phyloP scores from a whole-genome alignment of 35 echinoderm and acorn worm species.

The Ophiothrix spiculata region DNA sequence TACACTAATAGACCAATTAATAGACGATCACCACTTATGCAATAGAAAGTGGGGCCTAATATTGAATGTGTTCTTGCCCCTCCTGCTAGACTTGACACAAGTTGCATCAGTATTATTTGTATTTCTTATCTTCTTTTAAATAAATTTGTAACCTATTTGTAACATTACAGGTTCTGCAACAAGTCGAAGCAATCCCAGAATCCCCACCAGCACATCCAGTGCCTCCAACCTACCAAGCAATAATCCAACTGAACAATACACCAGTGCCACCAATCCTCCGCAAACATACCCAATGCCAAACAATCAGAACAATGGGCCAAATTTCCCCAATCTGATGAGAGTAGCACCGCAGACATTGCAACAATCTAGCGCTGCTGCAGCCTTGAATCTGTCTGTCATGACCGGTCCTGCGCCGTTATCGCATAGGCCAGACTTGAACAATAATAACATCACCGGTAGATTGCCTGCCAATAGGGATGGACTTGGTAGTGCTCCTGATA shows the following conservation, averaged over 20 bases:
- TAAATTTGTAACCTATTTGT: too few species aligned
- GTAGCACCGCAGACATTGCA: slow-evolving; percentile 18
- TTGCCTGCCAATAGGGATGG: slow-evolving; percentile 40
- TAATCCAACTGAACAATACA: neutral
- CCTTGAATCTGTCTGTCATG: slow-evolving; percentile 72
- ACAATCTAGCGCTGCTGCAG: slow-evolving; percentile 15
- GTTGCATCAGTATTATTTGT: too few species aligned
- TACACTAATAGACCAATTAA: too few species aligned
- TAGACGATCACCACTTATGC: too few species aligned
- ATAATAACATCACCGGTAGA: slow-evolving; percentile 32
- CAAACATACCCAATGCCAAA: neutral
- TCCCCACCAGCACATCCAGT: neutral
- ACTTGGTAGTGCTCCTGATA: slow-evolving; percentile 28
- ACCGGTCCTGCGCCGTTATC: slow-evolving; percentile 87
- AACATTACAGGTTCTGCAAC: neutral
- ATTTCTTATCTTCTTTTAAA: too few species aligned
- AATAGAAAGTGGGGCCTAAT: too few species aligned
- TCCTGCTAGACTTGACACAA: too few species aligned
- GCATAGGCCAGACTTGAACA: slow-evolving; percentile 75
- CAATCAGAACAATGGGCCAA: slow-evolving; percentile 26
- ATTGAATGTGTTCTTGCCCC: too few species aligned
- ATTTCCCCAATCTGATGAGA: slow-evolving; percentile 38
- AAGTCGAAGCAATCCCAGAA: neutral
- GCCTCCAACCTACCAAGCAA: slow-evolving; percentile 9
- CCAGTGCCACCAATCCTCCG: slow-evolving; percentile 6